Conservation (phyloP, 2,113 vertebrate genomes). For the Copsychus sechellarum region DNA sequence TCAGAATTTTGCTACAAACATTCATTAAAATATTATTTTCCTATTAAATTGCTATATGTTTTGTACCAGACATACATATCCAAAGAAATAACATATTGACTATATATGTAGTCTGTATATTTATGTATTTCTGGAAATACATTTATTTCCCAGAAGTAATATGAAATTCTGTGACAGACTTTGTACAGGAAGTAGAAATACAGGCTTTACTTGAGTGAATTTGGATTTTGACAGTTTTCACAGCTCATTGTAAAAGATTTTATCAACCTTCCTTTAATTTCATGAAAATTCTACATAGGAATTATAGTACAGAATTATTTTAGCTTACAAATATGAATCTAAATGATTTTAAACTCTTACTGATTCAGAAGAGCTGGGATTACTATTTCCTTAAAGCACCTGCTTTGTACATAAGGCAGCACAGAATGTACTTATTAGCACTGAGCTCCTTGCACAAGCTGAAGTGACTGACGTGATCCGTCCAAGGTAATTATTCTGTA, state of each 20-base stretch:
- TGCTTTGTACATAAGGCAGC: not conserved
- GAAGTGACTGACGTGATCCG: not conserved
- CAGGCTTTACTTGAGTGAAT: not conserved
- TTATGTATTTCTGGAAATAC: not conserved
- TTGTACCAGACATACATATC: not conserved
- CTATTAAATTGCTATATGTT: not conserved
- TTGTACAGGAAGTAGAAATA: not conserved
- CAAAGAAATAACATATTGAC: not conserved
- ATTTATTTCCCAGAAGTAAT: not conserved
- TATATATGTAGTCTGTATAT: not conserved
- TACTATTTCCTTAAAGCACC: not conserved
- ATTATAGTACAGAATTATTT: not conserved
- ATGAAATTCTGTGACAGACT: not conserved
- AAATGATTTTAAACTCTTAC: not conserved
- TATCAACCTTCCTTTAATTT: not conserved
- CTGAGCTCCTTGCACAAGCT: not conserved
- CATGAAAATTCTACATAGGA: not conserved
- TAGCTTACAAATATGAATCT: not conserved
- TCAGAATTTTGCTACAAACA: not conserved
- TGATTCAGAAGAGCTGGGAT: not conserved
- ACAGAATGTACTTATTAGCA: not conserved
- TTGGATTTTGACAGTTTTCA: not conserved
- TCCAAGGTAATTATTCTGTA: not conserved
- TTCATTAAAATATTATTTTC: not conserved
- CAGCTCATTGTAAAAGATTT: not conserved